These are phyloP conservation scores for Drosophila albomicans DNA, from an alignment of 1,140 invertebrate genomes.

Conservation along the genomic window DNA sequence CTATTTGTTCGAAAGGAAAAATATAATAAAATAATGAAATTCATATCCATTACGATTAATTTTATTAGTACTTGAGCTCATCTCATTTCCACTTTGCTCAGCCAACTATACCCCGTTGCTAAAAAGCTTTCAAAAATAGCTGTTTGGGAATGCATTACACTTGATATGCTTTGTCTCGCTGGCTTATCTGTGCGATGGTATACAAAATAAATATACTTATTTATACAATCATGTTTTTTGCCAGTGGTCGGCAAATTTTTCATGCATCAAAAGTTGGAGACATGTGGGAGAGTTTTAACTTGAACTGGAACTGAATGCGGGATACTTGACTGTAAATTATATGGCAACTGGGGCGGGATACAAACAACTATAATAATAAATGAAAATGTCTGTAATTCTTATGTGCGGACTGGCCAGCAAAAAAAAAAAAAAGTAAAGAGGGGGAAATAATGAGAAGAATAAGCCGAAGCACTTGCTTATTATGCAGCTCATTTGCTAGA, in stretches of 20 bases:
- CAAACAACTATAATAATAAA: slow-evolving; percentile 78
- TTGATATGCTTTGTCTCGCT: slow-evolving; percentile 36
- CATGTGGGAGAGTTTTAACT: slow-evolving; percentile 47
- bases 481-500: slow-evolving; percentile 74
- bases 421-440: slow-evolving; percentile 20
- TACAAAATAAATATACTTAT: slow-evolving; percentile 32
- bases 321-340: slow-evolving; percentile 73
- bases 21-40: no score
- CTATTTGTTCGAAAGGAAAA: no score
- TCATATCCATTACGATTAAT: not conserved
- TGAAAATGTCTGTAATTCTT: slow-evolving; percentile 81
- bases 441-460: slow-evolving; percentile 33
- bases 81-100: not conserved
- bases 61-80: no score
- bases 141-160: slow-evolving; percentile 39
- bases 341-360: slow-evolving; percentile 41
- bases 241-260: slow-evolving; percentile 63
- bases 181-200: slow-evolving; percentile 52
- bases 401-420: slow-evolving; percentile 57
- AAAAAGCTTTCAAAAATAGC: slow-evolving; percentile 17
- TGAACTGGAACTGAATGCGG: slow-evolving; percentile 9
- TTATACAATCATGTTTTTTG: slow-evolving; percentile 49
- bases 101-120: slow-evolving; percentile 23
- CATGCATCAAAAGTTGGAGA: slow-evolving; percentile 60
- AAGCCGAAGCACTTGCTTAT: slow-evolving; percentile 65